Base-by-base conservation (phyloP, 2,888 invertebrate genomes). In the Spisula solida region DNA sequence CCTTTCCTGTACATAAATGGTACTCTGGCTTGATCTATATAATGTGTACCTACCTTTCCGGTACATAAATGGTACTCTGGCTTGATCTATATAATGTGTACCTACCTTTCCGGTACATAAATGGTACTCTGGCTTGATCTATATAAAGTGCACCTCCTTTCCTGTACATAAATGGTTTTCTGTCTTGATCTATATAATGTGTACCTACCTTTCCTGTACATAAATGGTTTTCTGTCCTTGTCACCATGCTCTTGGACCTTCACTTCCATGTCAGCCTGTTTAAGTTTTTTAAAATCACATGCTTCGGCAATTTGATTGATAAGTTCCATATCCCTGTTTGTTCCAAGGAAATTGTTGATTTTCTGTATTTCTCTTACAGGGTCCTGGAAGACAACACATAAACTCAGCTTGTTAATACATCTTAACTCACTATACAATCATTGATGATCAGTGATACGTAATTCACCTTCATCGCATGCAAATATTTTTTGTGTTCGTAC, bases 361-460 rank as follows among this genome's bases (percentile, higher is more conserved):
- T 86, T 86, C 60, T 83, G 78, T 6, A 83, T 83, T 47, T 88
- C 87, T 80, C 86, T 82, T 5, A 90, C 86, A 51, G 80, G 81
- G n/a, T 87, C 82, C 87, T 75, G 18, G n/a, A n/a, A n/a, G 10
- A 25, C 41, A 41, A 41, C 41, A 56, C 5, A 56, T 56, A 56
- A n/a, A 20, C 6, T 5, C 20, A 56, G 56, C n/a, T 1, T 56
- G 0, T 18, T n/a, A 20, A 1, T 5, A n/a, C n/a, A 56, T n/a
- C 6, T 18, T 18, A 56, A 20, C 5, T n/a, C 1, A 6, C 14
- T 6, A 25, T 25, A 10, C 25, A 66, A 25, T 0, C 25, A 25
- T 25, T 5, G 10, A 8, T n/a, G 20, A 6, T 66, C 60, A 25
- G 5, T 60, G 10, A 10, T 10, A 6, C 1, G 60, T 10, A 8